phyloP scores from a whole-genome alignment of 2,888 invertebrate genomes.

The Cheilosia scutellata region DNA sequence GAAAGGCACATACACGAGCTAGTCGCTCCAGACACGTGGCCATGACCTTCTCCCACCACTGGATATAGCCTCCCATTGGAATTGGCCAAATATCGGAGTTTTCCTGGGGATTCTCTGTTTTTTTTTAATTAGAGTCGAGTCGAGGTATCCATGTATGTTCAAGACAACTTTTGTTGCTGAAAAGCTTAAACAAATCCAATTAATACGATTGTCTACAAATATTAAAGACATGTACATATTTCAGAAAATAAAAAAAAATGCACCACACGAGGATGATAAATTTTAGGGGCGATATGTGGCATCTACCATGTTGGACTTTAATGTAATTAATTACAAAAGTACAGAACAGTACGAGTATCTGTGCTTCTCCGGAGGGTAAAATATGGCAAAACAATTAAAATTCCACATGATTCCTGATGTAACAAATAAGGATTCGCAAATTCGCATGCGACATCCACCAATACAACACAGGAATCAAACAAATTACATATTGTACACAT shows the following conservation, averaged over 20 bases:
- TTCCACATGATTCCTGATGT: conserved; percentile 51
- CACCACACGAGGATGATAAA: conserved; percentile 13
- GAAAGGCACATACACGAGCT: conserved; percentile 21
- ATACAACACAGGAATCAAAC: conserved; percentile 49
- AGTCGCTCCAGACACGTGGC: conserved; percentile 58
- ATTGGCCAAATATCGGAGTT: conserved; percentile 11
- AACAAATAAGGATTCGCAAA: conserved; percentile 60
- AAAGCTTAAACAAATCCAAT: conserved; percentile 44
- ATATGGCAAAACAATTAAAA: conserved; percentile 70
- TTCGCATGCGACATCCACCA: conserved; percentile 60
- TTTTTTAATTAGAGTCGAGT: conserved; percentile 13
- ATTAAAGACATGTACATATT: conserved; percentile 21
- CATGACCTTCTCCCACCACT: conserved; percentile 52
- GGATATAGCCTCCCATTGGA: conserved; percentile 3
- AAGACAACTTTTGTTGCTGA: conserved; percentile 1
- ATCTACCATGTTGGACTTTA: conserved; percentile 45
- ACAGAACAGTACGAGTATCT: conserved; percentile 29
- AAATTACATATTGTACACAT: conserved; percentile 72
- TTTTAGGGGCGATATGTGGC: conserved; percentile 47
- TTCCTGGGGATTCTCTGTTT: neutral
- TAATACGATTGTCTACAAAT: conserved; percentile 44
- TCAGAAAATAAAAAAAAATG: conserved; percentile 1
- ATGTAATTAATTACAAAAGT: conserved; percentile 67
- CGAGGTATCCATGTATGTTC: conserved; percentile 4
- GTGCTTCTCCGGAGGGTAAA: conserved; percentile 39